Conservation (phyloP, 2,113 vertebrate genomes). For the Lycocorax pyrrhopterus region DNA sequence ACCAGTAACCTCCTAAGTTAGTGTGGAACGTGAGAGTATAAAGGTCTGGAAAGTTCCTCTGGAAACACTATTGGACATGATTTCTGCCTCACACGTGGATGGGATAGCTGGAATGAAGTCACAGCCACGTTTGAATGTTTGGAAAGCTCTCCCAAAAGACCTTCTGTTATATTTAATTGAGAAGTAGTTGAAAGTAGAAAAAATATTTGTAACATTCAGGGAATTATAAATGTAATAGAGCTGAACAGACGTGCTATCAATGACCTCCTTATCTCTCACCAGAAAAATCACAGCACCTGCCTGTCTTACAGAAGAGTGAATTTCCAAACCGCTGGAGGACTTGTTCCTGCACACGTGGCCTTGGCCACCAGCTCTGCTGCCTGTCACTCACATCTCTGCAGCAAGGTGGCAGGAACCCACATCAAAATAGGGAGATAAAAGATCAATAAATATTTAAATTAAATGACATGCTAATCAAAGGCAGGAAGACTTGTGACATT, state of each 20-base stretch:
- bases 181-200: constrained; percentile 1
- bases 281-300: not conserved
- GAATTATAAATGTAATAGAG: constrained; percentile 44
- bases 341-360: fast-evolving
- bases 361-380: not conserved
- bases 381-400: not conserved
- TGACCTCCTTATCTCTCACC: not conserved
- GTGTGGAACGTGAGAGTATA: not conserved
- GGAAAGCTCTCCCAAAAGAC: not conserved
- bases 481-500: constrained; percentile 39
- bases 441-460: constrained; percentile 19
- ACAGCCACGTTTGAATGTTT: not conserved
- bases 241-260: not conserved
- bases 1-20: not conserved
- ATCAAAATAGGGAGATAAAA: not conserved
- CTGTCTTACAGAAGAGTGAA: not conserved
- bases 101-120: not conserved
- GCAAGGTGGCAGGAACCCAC: not conserved
- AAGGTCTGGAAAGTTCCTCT: not conserved
- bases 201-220: not conserved
- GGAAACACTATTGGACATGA: not conserved
- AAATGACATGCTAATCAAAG: not conserved
- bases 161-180: not conserved
- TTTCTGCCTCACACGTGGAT: not conserved
- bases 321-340: not conserved